Percentiles rank a stretch among this genome's conserved stretches.
Evolutionary conservation across 2,797 vertebrate genomes (phyloP).

Genomic region (Sphaeramia orbicularis): DNA sequence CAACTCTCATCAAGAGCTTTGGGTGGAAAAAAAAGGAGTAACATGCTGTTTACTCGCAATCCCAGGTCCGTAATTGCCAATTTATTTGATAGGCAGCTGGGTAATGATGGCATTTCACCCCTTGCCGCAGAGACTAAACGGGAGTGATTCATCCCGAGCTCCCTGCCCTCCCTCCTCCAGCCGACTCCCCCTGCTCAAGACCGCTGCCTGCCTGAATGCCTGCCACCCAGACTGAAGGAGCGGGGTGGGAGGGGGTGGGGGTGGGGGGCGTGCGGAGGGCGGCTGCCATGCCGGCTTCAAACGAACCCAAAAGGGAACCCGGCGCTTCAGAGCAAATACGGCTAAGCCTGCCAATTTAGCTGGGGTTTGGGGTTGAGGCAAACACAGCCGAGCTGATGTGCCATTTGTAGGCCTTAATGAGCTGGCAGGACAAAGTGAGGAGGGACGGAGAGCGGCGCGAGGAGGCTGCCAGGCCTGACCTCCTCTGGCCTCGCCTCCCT

Average conservation of each 20-base stretch:
- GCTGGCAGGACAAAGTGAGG: constrained; percentile 84
- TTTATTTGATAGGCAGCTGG: constrained; percentile 99
- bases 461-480: constrained; percentile 79
- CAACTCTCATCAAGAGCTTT: constrained; percentile 87
- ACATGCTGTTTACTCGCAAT: constrained; percentile 97
- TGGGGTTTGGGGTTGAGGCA: constrained; percentile 86
- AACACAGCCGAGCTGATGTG: constrained; percentile 85
- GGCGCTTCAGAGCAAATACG: constrained; percentile 89
- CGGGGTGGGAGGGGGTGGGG: constrained; percentile 71
- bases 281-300: constrained; percentile 87
- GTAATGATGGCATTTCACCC: constrained; percentile 99
- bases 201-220: constrained; percentile 86
- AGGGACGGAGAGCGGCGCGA: constrained; percentile 61
- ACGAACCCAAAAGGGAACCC: constrained; percentile 89
- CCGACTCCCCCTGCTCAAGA: constrained; percentile 90
- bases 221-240: constrained; percentile 85
- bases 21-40: constrained; percentile 83
- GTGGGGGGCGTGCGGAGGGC: constrained; percentile 63
- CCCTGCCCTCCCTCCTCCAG: constrained; percentile 91
- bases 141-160: constrained; percentile 91
- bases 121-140: constrained; percentile 95
- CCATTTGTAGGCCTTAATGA: constrained; percentile 96
- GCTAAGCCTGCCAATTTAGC: constrained; percentile 94
- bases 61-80: constrained; percentile 98
- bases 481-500: constrained; percentile 72